Percentiles rank a stretch among this genome's conserved stretches.
These are phyloP conservation scores for Artibeus lituratus DNA, from an alignment of 2,797 vertebrate species.

Conservation along the genomic window DNA sequence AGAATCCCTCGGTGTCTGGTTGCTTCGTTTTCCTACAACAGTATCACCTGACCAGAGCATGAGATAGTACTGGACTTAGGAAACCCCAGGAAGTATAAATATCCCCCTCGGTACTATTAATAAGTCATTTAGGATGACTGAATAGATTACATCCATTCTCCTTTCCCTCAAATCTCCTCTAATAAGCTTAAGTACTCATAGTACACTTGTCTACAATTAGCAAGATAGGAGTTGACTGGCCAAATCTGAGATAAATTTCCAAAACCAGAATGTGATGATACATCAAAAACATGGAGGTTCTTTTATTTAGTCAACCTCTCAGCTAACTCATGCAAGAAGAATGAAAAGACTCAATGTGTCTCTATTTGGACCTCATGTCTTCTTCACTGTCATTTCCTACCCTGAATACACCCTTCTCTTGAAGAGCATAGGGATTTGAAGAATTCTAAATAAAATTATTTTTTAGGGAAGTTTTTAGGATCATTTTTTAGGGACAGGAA, in stretches of 20 bases:
- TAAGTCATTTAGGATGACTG: not conserved
- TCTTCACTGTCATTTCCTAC: not conserved
- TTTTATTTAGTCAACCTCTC: not conserved
- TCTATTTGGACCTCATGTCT: not conserved
- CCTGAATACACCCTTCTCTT: not conserved
- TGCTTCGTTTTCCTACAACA: too few species aligned
- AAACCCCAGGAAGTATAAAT: not conserved
- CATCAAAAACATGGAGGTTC: not conserved
- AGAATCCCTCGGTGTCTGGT: too few species aligned
- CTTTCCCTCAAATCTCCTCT: not conserved
- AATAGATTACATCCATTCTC: not conserved
- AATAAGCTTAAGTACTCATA: not conserved
- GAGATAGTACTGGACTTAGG: not conserved
- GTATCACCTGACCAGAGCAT: not conserved
- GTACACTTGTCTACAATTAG: not conserved
- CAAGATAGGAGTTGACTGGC: not conserved
- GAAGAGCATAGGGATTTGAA: not conserved
- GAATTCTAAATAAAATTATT: slow-evolving; percentile 10
- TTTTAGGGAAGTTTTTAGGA: not conserved
- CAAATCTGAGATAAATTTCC: not conserved
- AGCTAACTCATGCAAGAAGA: not conserved
- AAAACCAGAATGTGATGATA: not conserved
- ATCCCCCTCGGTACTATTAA: not conserved
- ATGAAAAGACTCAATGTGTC: not conserved
- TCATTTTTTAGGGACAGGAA: not conserved